A percentile compares a stretch with the other conserved stretches of the same genome.
These are phyloP conservation scores for Opisthograptis luteolata DNA, from an alignment of 2,888 invertebrate species.

Conservation along the genomic window DNA sequence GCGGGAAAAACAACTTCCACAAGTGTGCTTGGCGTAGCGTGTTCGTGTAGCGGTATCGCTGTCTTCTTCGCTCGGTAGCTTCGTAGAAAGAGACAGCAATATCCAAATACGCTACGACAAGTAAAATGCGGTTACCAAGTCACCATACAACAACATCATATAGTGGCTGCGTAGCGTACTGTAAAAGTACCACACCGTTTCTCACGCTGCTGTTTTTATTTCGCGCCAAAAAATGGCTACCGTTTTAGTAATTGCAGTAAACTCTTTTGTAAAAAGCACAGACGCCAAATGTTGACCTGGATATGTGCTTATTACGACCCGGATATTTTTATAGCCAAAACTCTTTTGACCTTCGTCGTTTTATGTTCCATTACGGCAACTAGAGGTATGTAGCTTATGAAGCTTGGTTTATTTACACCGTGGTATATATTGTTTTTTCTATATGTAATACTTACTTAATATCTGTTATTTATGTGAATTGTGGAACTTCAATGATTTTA, in stretches of 20 bases:
- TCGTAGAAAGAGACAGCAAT: too few species aligned
- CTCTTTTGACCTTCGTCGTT: slow-evolving; percentile 25
- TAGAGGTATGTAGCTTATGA: slow-evolving; percentile 12
- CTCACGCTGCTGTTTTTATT: neutral
- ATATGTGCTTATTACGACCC: slow-evolving; percentile 24
- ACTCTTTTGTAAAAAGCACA: slow-evolving; percentile 33
- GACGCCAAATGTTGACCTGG: slow-evolving; percentile 28
- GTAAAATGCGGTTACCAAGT: too few species aligned
- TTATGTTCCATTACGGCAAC: slow-evolving; percentile 22
- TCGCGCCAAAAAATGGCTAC: slow-evolving; percentile 1
- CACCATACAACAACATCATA: too few species aligned
- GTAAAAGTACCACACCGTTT: neutral
- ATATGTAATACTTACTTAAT: too few species aligned
- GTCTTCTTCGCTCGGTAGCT: too few species aligned
- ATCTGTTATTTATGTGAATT: too few species aligned
- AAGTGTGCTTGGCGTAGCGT: too few species aligned
- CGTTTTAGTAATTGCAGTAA: slow-evolving; percentile 36
- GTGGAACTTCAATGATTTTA: too few species aligned
- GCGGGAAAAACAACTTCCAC: too few species aligned
- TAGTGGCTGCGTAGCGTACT: too few species aligned
- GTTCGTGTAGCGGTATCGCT: too few species aligned
- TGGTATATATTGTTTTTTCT: slow-evolving; percentile 1
- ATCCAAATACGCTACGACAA: too few species aligned
- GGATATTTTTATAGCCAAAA: slow-evolving; percentile 27
- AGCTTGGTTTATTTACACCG: slow-evolving; percentile 11